These are phyloP conservation scores for Eudasyphora cyanicolor DNA, from an alignment of 2,888 invertebrate species.

Conservation along the genomic window DNA sequence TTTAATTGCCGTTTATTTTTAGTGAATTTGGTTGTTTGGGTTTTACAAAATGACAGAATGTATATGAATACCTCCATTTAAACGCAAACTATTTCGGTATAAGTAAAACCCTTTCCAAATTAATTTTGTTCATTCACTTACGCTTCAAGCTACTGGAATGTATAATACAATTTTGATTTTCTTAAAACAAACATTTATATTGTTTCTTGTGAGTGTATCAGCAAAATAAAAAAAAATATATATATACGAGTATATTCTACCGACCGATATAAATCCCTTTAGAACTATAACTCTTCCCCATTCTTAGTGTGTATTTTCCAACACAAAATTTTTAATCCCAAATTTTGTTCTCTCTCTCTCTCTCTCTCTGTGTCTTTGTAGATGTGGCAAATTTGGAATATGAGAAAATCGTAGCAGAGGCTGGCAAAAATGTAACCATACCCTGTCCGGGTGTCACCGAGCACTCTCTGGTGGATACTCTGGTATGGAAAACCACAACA, in stretches of 20 bases:
- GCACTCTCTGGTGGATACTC: constrained; percentile 83
- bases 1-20: no score
- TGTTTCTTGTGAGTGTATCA: constrained; percentile 10
- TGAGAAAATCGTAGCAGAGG: constrained; percentile 83
- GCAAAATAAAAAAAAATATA: not conserved
- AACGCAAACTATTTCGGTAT: no score
- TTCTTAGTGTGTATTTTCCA: not conserved
- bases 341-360: constrained; percentile 31
- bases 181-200: constrained; percentile 52
- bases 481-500: constrained; percentile 83
- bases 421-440: constrained; percentile 85
- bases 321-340: no score
- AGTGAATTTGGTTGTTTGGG: no score
- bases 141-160: no score
- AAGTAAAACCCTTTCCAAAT: no score
- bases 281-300: constrained; percentile 16
- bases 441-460: constrained; percentile 86
- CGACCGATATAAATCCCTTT: constrained; percentile 1
- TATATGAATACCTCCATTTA: no score
- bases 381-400: constrained; percentile 83
- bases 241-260: not conserved
- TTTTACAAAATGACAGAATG: no score
- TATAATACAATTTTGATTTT: constrained; percentile 41
- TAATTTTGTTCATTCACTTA: no score
- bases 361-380: constrained; percentile 73